Evolutionary conservation across 2,888 invertebrate genomes (phyloP), one percentile per base, ranked within the genome.

Genomic region (Andrena dorsata): DNA sequence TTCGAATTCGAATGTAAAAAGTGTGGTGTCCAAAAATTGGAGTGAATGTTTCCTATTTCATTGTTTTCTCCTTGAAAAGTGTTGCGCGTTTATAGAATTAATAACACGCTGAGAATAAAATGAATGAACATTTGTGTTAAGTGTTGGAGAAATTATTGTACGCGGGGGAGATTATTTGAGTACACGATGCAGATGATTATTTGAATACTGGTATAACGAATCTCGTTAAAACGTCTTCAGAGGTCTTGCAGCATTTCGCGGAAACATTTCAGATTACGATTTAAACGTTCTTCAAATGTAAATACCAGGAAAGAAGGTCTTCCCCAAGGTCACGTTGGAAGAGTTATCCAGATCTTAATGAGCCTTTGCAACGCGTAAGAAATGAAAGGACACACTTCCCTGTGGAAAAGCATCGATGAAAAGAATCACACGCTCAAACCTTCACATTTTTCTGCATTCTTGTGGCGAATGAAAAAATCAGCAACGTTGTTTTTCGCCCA

Each of bases 381-480:
- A 47, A 69, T n/a, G 28, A 51, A 60, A 61, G 35, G 32, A 35
- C 61, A 35, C 61, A 23, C 32, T 49, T 28, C 26, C 16, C 23
- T 16, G n/a, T 28, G 66, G 26, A 30, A 65, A 66, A 66, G 30
- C 66, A 66, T 30, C 66, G 66, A 51, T 66, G 49, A 66, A 66
- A 64, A 64, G 63, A 26, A 41, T 64, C 61, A 35, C 30, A 28
- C 35, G 26, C 16, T 16, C 13, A 5, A 23, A 41, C 2, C 63
- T 41, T 41, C 13, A 23, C 23, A 64, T 47, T 64, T 47, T 35
- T 5, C 63, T 20, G 41, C 13, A 16, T 26, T 6, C 23, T 35
- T 26, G 2, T 6, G 10, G 8, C 63, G 6, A 0, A 63, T 20
- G 32, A n/a, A 16, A 61, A 61, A 35, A 10, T 20, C 20, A n/a